Evolutionary conservation across 2,888 invertebrate species (phyloP).

Genomic region (Zelleria hepariella): DNA sequence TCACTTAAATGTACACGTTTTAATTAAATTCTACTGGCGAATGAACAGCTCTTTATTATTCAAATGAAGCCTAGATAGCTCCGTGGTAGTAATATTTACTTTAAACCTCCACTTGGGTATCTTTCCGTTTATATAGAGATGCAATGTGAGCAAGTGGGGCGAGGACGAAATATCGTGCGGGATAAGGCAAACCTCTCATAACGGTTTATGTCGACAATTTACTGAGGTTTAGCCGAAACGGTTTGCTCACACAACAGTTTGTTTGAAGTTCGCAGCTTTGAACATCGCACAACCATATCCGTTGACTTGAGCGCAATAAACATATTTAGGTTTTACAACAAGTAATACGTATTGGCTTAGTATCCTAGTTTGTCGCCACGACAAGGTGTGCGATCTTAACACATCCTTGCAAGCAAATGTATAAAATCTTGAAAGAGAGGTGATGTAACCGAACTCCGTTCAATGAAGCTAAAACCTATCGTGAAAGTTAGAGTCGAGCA

Average conservation of each 20-base stretch:
- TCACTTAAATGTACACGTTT: neutral
- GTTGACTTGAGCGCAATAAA: slow-evolving; percentile 19
- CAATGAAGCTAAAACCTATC: no score
- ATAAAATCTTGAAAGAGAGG: no score
- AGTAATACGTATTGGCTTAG: no score
- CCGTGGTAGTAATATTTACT: neutral
- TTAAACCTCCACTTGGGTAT: neutral
- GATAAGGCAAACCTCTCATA: slow-evolving; percentile 47
- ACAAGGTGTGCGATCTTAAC: no score
- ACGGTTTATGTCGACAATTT: slow-evolving; percentile 55
- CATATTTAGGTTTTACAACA: no score
- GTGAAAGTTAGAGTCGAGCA: no score
- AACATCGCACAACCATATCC: slow-evolving; percentile 29
- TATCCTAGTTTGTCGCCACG: no score
- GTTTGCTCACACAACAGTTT: slow-evolving; percentile 34
- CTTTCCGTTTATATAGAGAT: neutral
- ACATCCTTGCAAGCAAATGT: no score
- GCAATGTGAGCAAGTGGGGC: slow-evolving; percentile 6
- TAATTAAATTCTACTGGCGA: neutral
- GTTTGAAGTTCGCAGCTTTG: slow-evolving; percentile 36
- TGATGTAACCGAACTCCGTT: no score
- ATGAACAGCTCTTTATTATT: no score
- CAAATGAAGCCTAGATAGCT: no score
- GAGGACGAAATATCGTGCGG: slow-evolving; percentile 29
- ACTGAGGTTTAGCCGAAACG: slow-evolving; percentile 41